phyloP scores from a whole-genome alignment of 2,113 vertebrate genomes.

The Labeo catla region DNA sequence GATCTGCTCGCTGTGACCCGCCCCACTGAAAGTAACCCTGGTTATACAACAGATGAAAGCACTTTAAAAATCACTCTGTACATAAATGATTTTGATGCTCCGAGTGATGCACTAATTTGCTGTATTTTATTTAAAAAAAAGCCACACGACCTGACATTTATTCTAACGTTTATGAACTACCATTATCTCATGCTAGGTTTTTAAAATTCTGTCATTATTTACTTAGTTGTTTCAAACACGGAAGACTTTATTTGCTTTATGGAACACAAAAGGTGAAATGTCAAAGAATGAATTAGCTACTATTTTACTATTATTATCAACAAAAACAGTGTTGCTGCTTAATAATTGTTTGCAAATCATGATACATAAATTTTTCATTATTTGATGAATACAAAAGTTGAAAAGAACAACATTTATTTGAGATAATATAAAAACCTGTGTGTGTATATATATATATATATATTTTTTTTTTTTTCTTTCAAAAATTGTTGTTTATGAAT shows the following conservation, averaged over 20 bases:
- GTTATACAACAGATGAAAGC: conserved; percentile 62
- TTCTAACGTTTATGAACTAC: conserved; percentile 19
- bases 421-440: not conserved
- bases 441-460: too few relatives aligned
- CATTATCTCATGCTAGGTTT: not conserved
- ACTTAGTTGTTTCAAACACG: not conserved
- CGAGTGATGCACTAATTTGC: conserved; percentile 41
- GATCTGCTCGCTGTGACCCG: conserved; percentile 49
- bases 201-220: not conserved
- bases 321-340: not conserved
- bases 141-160: conserved; percentile 34
- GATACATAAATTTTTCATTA: not conserved
- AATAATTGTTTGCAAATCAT: not conserved
- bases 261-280: not conserved
- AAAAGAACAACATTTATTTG: not conserved
- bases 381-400: not conserved
- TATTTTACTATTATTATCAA: not conserved
- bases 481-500: not conserved
- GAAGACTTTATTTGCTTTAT: not conserved
- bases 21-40: conserved; percentile 56
- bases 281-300: not conserved
- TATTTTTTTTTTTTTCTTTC: not conserved
- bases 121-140: conserved; percentile 44
- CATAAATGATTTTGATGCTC: conserved; percentile 58
- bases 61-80: conserved; percentile 60